Evolutionary conservation across 1,140 invertebrate genomes (phyloP).

Genomic region (Eulimnadia texana): DNA sequence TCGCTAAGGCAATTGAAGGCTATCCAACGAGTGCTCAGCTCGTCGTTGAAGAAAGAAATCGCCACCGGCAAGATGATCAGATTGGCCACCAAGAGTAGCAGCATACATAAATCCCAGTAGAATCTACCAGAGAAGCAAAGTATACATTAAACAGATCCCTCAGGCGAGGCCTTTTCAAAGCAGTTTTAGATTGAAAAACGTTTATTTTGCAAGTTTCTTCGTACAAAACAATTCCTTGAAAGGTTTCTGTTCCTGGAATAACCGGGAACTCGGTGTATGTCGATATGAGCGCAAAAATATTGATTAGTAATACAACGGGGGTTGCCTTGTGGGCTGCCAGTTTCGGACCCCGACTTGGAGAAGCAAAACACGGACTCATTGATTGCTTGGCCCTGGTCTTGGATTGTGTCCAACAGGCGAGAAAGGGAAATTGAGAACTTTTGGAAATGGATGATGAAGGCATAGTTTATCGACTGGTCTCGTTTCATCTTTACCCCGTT

Average conservation of each 20-base stretch:
- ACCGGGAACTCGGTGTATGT: no score
- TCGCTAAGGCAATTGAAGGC: conserved; percentile 99
- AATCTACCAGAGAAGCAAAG: conserved; percentile 63
- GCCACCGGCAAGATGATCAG: conserved; percentile 96
- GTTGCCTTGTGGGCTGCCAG: no score
- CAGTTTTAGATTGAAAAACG: no score
- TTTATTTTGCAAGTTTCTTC: no score
- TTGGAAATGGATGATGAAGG: background rate
- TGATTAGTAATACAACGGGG: no score
- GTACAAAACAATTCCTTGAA: no score
- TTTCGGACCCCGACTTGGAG: background rate
- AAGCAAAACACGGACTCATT: background rate
- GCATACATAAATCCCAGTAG: conserved; percentile 99
- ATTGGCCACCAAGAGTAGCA: conserved; percentile 91
- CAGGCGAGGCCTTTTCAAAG: background rate
- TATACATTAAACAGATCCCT: background rate
- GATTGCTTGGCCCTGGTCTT: background rate
- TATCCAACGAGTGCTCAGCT: conserved; percentile 95
- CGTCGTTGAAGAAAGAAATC: conserved; percentile 98
- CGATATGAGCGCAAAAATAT: no score
- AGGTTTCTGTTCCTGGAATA: no score
- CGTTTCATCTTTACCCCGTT: background rate
- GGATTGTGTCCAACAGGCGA: background rate
- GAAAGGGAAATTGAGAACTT: background rate
- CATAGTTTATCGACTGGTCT: background rate